Evolutionary conservation across 37 sponge, comb jelly and placozoan species (phyloP).

Genomic region (Theonella swinhoei): DNA sequence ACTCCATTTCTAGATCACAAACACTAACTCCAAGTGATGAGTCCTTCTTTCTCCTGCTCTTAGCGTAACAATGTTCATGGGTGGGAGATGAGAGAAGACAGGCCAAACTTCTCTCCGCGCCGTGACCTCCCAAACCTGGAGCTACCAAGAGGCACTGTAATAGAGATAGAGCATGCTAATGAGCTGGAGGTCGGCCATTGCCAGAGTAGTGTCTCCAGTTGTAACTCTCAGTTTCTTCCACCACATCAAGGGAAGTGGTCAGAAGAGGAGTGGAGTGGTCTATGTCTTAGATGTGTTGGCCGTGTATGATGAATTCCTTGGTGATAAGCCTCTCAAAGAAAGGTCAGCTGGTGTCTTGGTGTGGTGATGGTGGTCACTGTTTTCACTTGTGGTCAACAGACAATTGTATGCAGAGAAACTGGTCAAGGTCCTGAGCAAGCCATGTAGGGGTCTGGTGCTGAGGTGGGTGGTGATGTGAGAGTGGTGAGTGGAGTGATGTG

Average conservation of each 20-base stretch:
- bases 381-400: background rate
- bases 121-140: slow-evolving; percentile 34
- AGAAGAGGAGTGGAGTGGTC: slow-evolving; percentile 21
- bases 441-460: slow-evolving; percentile 32
- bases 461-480: slow-evolving; percentile 38
- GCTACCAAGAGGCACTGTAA: slow-evolving; percentile 59
- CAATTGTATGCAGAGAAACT: slow-evolving; percentile 30
- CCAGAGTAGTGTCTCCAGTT: too few species aligned
- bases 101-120: background rate
- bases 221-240: too few species aligned
- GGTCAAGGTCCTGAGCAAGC: slow-evolving; percentile 57
- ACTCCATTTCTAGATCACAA: background rate
- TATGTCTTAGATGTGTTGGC: slow-evolving; percentile 69
- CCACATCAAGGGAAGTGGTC: slow-evolving; percentile 66
- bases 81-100: slow-evolving; percentile 46
- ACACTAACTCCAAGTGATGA: too few species aligned
- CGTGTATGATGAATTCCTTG: slow-evolving; percentile 36
- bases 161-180: slow-evolving; percentile 60
- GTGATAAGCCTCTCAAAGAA: slow-evolving; percentile 54
- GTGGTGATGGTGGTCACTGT: background rate
- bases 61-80: slow-evolving; percentile 41
- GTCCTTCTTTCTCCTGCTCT: too few species aligned
- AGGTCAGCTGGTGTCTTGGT: slow-evolving; percentile 48
- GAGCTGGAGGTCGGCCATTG: slow-evolving; percentile 53
- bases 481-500: too few species aligned